Evolutionary conservation across 2,888 invertebrate genomes (phyloP).

Genomic region (Pharmacophagus antenor): DNA sequence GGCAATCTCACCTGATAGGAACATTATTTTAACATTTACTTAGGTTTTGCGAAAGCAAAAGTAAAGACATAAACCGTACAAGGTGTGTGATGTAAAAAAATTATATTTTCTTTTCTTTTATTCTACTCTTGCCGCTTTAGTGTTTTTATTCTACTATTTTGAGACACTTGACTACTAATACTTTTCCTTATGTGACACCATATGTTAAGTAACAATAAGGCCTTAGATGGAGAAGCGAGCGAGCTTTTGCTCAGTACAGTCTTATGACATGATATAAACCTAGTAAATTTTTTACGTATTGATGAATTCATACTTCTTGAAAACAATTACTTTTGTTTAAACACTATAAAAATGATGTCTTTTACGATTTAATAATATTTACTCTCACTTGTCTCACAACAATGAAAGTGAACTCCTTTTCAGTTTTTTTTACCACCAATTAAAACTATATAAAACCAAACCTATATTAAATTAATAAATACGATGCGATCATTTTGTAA

Average conservation of each 20-base stretch:
- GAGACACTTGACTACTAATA: background rate
- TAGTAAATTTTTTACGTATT: too few species aligned
- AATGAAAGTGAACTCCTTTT: too few species aligned
- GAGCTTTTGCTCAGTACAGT: too few species aligned
- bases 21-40: constrained; percentile 19
- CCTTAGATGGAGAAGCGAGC: too few species aligned
- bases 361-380: too few species aligned
- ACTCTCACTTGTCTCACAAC: too few species aligned
- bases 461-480: background rate
- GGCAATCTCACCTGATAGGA: constrained; percentile 9
- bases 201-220: too few species aligned
- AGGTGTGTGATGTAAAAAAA: background rate
- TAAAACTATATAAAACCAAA: background rate
- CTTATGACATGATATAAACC: too few species aligned
- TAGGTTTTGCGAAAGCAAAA: constrained; percentile 6
- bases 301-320: too few species aligned
- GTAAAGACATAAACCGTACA: background rate
- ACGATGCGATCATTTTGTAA: constrained; percentile 20
- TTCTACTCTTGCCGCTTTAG: background rate
- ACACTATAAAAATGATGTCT: too few species aligned
- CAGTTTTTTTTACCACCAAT: background rate
- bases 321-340: too few species aligned
- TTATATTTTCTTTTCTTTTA: background rate
- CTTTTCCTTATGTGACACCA: too few species aligned
- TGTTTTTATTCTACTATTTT: background rate